phyloP scores from a whole-genome alignment of 2,113 vertebrate genomes.

The Antigone vipio region DNA sequence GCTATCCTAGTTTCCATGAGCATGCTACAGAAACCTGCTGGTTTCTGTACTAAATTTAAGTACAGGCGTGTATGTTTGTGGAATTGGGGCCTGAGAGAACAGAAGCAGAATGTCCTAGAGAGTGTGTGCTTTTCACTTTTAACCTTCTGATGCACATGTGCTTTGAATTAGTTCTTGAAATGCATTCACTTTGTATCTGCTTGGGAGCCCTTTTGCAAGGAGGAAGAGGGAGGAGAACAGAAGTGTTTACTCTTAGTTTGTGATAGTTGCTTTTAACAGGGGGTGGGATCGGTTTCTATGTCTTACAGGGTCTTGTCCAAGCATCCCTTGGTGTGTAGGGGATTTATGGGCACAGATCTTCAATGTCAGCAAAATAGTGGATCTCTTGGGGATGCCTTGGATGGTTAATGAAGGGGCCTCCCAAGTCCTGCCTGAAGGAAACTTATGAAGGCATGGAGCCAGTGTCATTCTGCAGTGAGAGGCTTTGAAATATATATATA shows the following conservation, averaged over 20 bases:
- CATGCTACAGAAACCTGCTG: not conserved
- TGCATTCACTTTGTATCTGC: not conserved
- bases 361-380: not conserved
- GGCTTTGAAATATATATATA: not conserved
- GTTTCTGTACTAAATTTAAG: not conserved
- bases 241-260: not conserved
- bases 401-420: not conserved
- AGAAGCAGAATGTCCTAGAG: not conserved
- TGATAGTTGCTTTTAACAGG: not conserved
- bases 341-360: not conserved
- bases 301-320: not conserved
- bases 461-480: not conserved
- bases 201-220: not conserved
- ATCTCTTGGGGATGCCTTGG: not conserved
- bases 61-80: not conserved
- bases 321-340: not conserved
- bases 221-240: not conserved
- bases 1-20: not conserved
- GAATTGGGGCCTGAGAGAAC: not conserved
- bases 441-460: not conserved
- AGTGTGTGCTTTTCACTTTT: not conserved
- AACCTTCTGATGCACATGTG: not conserved
- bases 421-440: not conserved
- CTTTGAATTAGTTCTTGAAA: not conserved
- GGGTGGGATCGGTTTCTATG: not conserved